phyloP scores from a whole-genome alignment of 2,113 vertebrate species.

The Oryzias melastigma region DNA sequence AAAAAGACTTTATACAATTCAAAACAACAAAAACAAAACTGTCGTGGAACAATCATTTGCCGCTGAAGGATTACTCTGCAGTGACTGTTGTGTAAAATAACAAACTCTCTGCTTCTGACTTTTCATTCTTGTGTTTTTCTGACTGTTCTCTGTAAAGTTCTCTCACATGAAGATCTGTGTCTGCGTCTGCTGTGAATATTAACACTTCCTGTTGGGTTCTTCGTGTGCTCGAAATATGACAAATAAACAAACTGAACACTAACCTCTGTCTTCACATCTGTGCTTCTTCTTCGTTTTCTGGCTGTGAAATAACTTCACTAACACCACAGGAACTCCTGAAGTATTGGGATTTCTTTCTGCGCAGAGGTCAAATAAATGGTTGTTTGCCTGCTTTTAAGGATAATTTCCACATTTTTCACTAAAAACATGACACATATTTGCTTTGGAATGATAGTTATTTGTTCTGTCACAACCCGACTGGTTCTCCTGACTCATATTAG shows the following conservation, averaged over 20 bases:
- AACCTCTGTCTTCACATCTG: conserved; percentile 48
- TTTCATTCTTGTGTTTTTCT: conserved; percentile 58
- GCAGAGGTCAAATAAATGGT: too few species aligned
- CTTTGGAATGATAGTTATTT: too few species aligned
- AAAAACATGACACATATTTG: too few species aligned
- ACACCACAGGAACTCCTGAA: neutral
- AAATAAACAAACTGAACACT: conserved; percentile 72
- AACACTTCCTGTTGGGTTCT: conserved; percentile 63
- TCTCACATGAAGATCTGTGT: conserved; percentile 56
- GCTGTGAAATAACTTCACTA: neutral
- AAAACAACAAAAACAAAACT: conserved; percentile 8
- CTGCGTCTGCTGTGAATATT: conserved; percentile 71
- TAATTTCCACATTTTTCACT: too few species aligned
- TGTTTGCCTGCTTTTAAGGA: too few species aligned
- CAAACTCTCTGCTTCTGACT: conserved; percentile 68
- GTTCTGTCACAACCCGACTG: too few species aligned
- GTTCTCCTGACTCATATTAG: too few species aligned
- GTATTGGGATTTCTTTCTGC: neutral
- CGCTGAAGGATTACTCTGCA: conserved; percentile 37
- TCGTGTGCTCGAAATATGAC: conserved; percentile 71
- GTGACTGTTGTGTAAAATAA: conserved; percentile 69
- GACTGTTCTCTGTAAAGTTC: conserved; percentile 61
- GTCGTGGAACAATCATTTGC: conserved; percentile 23
- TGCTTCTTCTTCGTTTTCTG: conserved; percentile 15
- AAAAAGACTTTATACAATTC: neutral